Base-by-base conservation (phyloP, 2,797 vertebrate species). In the Anisognathus igniventris region DNA sequence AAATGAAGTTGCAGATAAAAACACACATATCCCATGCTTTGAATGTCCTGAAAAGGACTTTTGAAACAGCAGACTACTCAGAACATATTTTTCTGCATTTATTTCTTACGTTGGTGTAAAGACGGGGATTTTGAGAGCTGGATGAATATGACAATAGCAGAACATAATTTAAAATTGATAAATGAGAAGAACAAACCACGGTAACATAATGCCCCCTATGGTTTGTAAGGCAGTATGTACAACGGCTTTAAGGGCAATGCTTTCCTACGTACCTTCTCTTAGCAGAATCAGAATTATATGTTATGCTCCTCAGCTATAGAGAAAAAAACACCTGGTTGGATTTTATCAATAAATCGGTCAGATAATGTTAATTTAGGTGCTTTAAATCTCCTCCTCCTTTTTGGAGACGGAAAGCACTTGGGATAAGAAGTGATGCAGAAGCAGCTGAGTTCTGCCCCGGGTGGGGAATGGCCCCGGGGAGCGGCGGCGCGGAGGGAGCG, bases 131-230 rank as follows among this genome's bases (percentile, higher is more conserved):
- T 68, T 71, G 65, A 88, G 53, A 58, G 31, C 33, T 39, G 70
- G 14, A 40, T 67, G 33, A 86, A 33, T 33, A 60, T 70, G 47
- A 86, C 37, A 90, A 57, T 62, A 90, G 71, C 33, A 86, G 30
- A 76, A 27, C 37, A 76, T 61, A n/a, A 40, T 76, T 87, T 72
- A 15, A 51, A 92, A 61, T 13, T 80, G 64, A 80, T 65, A 78
- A 86, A 93, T 82, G 57, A 88, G 60, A 91, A 88, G 90, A 86
- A 86, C 76, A 65, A 93, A 88, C 67, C 42, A 28, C 8, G 93
- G 92, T 92, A 86, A 88, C 54, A 94, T 90, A 91, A 97, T 92
- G 93, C 93, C 93, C 96, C 88, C 96, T 97, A 96, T n/a, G 86
- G 91, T 94, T 92, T 95, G 80, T 78, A 64, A 88, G 45, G 57